Evolutionary conservation across 2,113 vertebrate species (phyloP), one percentile per base, ranked within the genome.

Genomic region (Paracanthobrama guichenoti): DNA sequence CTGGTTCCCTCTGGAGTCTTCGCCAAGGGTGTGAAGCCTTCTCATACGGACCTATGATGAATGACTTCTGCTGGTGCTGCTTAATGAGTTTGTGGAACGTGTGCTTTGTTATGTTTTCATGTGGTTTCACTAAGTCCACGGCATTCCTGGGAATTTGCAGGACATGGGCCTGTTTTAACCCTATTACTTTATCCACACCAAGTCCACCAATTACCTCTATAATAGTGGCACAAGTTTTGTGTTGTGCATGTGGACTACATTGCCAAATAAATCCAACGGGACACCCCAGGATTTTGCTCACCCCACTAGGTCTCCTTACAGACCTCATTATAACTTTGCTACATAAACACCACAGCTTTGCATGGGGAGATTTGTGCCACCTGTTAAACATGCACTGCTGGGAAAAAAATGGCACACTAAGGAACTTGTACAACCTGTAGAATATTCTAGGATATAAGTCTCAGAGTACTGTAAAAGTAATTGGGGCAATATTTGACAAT

Each of bases 81-180:
- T 86, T 91, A 90, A 92, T 91, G 91, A 91, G 90, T 89, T 89
- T 86, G 85, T 81, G 83, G 90, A 87, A 91, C 92, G 90, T 92
- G 87, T 92, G 91, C 87, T 89, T 90, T 85, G 74, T 85, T 88
- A 85, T 89, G 88, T 84, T 84, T 85, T 78, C 88, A 89, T 91
- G 88, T 90, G 91, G 89, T 87, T 89, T 89, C 82, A 88, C 86
- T 26, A 84, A 86, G 75, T 76, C 72, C 84, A 82, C 20, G 71
- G 74, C 64, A 72, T 82, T 75, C 50, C 78, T 57, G 82, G 84
- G 86, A 85, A 85, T 82, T 62, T 83, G 78, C 64, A 81, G 84
- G 59, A 81, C 39, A 53, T 24, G 75, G 76, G 18, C 42, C 82
- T 69, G 75, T 35, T 75, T 84, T 84, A 86, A 88, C 81, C 71